A percentile compares a stretch with the other conserved stretches of the same genome.
Evolutionary conservation across 2,888 invertebrate species (phyloP).

Genomic region (Chaetogeoica ovagalla): DNA sequence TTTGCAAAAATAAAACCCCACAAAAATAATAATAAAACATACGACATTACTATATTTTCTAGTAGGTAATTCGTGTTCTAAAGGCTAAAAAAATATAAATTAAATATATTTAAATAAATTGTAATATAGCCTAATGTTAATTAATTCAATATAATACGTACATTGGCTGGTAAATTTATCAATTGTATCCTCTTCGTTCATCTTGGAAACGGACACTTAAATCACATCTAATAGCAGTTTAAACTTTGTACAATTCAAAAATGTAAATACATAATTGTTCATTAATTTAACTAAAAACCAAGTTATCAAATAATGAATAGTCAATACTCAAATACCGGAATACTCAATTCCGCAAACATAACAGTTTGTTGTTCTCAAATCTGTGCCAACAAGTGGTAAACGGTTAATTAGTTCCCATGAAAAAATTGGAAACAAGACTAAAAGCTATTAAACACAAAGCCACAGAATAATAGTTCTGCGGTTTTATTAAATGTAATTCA

Average conservation of each 20-base stretch:
- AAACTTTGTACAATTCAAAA: not conserved
- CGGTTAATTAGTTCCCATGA: too few species aligned
- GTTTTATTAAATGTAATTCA: too few species aligned
- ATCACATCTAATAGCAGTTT: not conserved
- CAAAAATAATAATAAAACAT: too few species aligned
- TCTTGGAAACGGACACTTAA: not conserved
- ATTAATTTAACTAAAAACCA: not conserved
- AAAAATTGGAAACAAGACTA: too few species aligned
- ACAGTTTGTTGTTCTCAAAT: too few species aligned
- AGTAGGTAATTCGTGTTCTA: not conserved
- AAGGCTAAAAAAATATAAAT: not conserved
- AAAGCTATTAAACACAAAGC: too few species aligned
- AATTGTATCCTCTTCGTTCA: slow-evolving; percentile 61
- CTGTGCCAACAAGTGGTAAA: too few species aligned
- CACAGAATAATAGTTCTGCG: too few species aligned
- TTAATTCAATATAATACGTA: not conserved
- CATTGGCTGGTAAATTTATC: slow-evolving; percentile 57
- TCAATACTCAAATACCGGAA: too few species aligned
- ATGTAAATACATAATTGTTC: not conserved
- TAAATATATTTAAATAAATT: not conserved
- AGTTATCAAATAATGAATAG: not conserved
- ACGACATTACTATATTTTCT: too few species aligned
- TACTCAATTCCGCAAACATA: too few species aligned
- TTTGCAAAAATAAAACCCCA: not conserved
- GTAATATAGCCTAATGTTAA: not conserved